phyloP scores from a whole-genome alignment of 2,797 vertebrate species.

The Chaetodon trifasciatus region DNA sequence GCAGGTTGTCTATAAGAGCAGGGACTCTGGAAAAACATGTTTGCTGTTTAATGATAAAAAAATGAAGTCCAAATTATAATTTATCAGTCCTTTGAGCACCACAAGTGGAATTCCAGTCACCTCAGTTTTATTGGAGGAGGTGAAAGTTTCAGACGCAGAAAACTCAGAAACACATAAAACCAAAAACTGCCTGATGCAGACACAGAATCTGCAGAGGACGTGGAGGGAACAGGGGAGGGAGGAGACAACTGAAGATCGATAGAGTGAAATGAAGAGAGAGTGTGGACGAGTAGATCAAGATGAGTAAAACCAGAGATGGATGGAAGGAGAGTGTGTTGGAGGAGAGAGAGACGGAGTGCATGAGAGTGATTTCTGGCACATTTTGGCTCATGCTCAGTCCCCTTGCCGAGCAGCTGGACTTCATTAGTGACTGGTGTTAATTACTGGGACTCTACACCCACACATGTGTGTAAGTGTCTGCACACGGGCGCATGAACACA shows the following conservation, averaged over 20 bases:
- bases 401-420: constrained; percentile 95
- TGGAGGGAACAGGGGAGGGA: constrained; percentile 29
- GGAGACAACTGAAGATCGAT: constrained; percentile 62
- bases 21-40: neutral
- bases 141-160: too few relatives aligned
- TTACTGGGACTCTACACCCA: constrained; percentile 85
- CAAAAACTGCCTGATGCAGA: constrained; percentile 29
- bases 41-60: neutral
- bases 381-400: constrained; percentile 90
- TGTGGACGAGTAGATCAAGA: constrained; percentile 35
- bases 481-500: constrained; percentile 29
- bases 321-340: constrained; percentile 48
- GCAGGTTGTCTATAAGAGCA: neutral
- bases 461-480: neutral
- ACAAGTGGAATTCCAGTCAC: neutral
- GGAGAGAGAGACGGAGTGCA: constrained; percentile 58
- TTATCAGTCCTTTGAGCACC: neutral
- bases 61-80: neutral
- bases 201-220: constrained; percentile 37
- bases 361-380: constrained; percentile 73
- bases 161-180: neutral
- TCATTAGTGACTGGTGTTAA: constrained; percentile 98
- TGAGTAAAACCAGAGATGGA: constrained; percentile 53
- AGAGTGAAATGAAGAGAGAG: constrained; percentile 42
- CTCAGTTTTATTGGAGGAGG: neutral